phyloP scores from a whole-genome alignment of 2,797 vertebrate species.

The Melanotaenia nigrans region DNA sequence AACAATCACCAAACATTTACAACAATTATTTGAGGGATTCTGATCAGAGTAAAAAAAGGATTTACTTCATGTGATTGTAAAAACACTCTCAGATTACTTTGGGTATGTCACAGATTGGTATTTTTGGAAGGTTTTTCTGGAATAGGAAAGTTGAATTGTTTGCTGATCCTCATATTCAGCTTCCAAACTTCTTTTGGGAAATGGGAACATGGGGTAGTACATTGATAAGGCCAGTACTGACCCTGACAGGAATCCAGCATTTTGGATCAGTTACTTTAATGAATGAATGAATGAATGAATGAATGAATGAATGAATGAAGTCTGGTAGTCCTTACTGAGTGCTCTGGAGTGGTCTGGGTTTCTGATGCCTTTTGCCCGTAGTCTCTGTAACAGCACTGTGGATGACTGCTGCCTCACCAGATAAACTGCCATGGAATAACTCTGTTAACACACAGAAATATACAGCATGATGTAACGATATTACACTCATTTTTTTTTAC shows the following conservation, averaged over 20 bases:
- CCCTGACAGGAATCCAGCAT: background rate
- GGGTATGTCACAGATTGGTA: background rate
- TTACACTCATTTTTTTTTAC: background rate
- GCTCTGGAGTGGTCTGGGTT: slow-evolving; percentile 99
- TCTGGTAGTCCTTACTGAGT: slow-evolving; percentile 85
- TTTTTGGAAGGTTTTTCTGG: background rate
- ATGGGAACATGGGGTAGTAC: background rate
- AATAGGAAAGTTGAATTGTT: background rate
- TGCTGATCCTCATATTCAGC: background rate
- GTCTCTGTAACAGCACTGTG: slow-evolving; percentile 93
- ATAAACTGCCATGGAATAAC: slow-evolving; percentile 98
- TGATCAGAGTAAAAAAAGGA: background rate
- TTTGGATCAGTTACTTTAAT: background rate
- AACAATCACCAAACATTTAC: background rate
- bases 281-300: no score
- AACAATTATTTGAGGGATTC: background rate
- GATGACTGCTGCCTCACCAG: slow-evolving; percentile 98
- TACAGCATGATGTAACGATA: background rate
- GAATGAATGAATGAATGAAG: no score
- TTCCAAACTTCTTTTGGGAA: background rate
- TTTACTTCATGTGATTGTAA: background rate
- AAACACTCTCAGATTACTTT: background rate
- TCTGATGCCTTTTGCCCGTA: slow-evolving; percentile 96
- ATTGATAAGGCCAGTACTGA: background rate
- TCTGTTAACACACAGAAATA: slow-evolving; percentile 80